phyloP scores from a whole-genome alignment of 1,140 invertebrate species.

The Meteorus sp. region DNA sequence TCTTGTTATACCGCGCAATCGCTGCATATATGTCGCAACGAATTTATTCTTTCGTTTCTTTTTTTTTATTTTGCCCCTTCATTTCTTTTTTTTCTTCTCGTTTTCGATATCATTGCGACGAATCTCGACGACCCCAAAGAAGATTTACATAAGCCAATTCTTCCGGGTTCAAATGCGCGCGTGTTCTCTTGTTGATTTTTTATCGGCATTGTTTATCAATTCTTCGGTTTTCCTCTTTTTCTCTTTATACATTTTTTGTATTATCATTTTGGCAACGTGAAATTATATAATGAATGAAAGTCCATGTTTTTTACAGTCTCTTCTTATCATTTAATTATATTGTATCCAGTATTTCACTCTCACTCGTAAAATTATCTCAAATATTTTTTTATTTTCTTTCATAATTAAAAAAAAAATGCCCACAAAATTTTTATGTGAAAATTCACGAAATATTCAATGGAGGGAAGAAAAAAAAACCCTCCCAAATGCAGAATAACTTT shows the following conservation, averaged over 20 bases:
- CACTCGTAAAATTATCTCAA: background rate
- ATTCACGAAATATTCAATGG: background rate
- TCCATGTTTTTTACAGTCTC: too few relatives aligned
- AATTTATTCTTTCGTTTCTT: conserved; percentile 12
- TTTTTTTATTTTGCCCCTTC: conserved; percentile 8
- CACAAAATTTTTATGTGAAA: too few relatives aligned
- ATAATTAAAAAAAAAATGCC: background rate
- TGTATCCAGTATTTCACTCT: background rate
- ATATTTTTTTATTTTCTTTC: background rate
- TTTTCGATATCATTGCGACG: conserved; percentile 20
- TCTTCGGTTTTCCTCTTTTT: too few relatives aligned
- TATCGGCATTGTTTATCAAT: conserved; percentile 21
- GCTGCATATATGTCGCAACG: too few relatives aligned
- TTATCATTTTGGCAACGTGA: background rate
- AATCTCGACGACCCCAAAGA: conserved; percentile 23
- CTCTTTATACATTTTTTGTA: too few relatives aligned
- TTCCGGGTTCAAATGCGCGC: conserved; percentile 20
- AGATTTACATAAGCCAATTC: conserved; percentile 26
- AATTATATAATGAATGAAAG: background rate
- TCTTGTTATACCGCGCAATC: background rate
- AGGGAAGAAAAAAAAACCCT: background rate
- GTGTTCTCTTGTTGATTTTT: conserved; percentile 3
- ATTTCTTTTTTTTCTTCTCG: background rate
- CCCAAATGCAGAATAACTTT: too few relatives aligned
- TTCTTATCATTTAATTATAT: background rate